Evolutionary conservation across 2,113 vertebrate species (phyloP).

Genomic region (Rhombomys opimus): DNA sequence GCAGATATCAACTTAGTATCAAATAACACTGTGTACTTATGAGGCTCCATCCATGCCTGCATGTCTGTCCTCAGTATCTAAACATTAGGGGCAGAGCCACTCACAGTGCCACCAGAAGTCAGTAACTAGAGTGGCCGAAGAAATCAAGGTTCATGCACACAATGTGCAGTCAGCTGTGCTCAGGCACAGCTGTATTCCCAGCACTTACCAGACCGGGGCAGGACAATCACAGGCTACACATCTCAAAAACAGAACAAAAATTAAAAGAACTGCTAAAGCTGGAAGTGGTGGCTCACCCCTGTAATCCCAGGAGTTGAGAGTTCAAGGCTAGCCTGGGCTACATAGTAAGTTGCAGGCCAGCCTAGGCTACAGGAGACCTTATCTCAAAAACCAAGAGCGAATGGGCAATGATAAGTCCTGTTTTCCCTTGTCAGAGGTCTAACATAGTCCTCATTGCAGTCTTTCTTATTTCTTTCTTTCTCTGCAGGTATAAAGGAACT

Average conservation of each 20-base stretch:
- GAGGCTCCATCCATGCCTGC: conserved; percentile 11
- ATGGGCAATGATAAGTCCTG: neutral
- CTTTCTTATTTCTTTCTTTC: neutral
- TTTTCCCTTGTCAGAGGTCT: neutral
- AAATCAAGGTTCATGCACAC: neutral
- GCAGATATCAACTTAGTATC: conserved; percentile 21
- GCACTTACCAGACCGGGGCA: neutral
- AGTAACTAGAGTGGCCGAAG: neutral
- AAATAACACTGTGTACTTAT: neutral
- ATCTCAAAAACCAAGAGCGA: neutral
- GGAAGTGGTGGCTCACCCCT: neutral
- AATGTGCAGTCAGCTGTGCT: neutral
- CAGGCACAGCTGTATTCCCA: neutral
- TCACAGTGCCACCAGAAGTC: neutral
- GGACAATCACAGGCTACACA: neutral
- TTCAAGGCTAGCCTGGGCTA: neutral
- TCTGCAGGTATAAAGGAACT: neutral
- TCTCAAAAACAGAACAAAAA: neutral
- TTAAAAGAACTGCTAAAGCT: neutral
- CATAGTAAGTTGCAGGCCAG: neutral
- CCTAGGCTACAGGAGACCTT: neutral
- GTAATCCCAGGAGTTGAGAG: neutral
- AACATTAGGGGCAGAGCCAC: neutral
- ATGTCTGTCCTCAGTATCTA: neutral
- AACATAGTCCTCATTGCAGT: neutral